phyloP scores from a whole-genome alignment of 2,113 vertebrate species.

The Grammomys dolichurus region DNA sequence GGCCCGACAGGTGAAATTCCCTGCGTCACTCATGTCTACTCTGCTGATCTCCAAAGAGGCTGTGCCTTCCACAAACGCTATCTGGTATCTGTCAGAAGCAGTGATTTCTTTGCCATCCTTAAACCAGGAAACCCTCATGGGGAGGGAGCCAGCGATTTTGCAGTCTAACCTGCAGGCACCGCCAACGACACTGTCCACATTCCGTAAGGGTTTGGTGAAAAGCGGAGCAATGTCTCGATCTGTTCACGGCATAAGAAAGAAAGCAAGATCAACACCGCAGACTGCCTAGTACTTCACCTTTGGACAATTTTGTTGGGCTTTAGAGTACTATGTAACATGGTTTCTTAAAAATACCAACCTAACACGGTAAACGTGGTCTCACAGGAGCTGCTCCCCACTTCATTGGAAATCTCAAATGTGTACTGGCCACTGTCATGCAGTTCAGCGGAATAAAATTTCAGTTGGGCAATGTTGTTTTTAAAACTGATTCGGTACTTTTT shows the following conservation, averaged over 20 bases:
- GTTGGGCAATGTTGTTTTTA: slow-evolving; percentile 94
- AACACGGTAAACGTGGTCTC: slow-evolving; percentile 94
- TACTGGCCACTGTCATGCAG: slow-evolving; percentile 95
- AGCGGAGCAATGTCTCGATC: slow-evolving; percentile 96
- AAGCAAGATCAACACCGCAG: slow-evolving; percentile 68
- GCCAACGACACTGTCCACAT: slow-evolving; percentile 91
- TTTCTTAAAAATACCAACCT: slow-evolving; percentile 89
- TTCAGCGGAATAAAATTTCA: slow-evolving; percentile 96
- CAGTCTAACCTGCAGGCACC: slow-evolving; percentile 91
- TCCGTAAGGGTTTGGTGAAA: slow-evolving; percentile 96
- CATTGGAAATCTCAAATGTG: slow-evolving; percentile 96
- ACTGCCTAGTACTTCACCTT: neutral
- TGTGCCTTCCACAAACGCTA: slow-evolving; percentile 93
- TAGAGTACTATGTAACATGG: slow-evolving; percentile 18
- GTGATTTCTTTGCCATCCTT: slow-evolving; percentile 93
- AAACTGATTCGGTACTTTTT: slow-evolving; percentile 97
- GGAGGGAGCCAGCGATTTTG: slow-evolving; percentile 96
- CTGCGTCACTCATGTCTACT: slow-evolving; percentile 93
- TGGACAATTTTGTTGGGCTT: neutral
- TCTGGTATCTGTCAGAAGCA: slow-evolving; percentile 89
- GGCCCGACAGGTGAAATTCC: slow-evolving; percentile 95
- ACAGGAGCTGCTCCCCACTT: slow-evolving; percentile 95
- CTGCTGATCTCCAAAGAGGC: slow-evolving; percentile 91
- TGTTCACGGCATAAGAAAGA: slow-evolving; percentile 88
- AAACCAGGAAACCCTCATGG: slow-evolving; percentile 95